phyloP scores from a whole-genome alignment of 2,797 vertebrate species.

The Masticophis lateralis region DNA sequence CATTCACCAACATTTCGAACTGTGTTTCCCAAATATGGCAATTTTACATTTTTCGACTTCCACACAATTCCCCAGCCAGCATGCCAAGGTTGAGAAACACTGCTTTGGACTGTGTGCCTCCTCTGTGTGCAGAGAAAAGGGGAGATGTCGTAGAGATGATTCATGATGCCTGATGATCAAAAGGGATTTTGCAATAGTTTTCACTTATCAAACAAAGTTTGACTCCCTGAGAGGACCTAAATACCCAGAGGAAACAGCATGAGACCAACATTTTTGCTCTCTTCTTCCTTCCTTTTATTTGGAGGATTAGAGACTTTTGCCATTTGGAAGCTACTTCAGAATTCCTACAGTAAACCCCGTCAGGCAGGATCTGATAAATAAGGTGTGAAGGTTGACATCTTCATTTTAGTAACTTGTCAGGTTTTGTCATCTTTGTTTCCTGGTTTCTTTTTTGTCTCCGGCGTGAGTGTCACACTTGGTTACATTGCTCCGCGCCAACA shows the following conservation, averaged over 20 bases:
- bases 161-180: neutral
- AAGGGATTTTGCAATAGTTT: neutral
- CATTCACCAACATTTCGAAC: neutral
- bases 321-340: neutral
- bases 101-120: neutral
- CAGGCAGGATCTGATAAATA: constrained; percentile 11
- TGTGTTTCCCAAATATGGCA: neutral
- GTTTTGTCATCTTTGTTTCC: neutral
- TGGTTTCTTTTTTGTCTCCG: neutral
- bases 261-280: neutral
- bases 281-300: neutral
- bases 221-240: neutral
- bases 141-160: neutral
- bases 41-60: neutral
- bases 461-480: neutral
- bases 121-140: neutral
- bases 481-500: constrained; percentile 1
- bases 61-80: neutral
- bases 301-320: neutral
- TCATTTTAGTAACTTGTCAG: constrained; percentile 7
- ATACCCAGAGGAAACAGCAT: neutral
- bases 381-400: constrained; percentile 7
- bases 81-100: neutral
- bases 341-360: neutral
- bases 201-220: neutral